A percentile compares a stretch with the other conserved stretches of the same genome.
These are phyloP conservation scores for Lepisosteus oculatus DNA, from an alignment of 2,113 vertebrate genomes.

Conservation along the genomic window DNA sequence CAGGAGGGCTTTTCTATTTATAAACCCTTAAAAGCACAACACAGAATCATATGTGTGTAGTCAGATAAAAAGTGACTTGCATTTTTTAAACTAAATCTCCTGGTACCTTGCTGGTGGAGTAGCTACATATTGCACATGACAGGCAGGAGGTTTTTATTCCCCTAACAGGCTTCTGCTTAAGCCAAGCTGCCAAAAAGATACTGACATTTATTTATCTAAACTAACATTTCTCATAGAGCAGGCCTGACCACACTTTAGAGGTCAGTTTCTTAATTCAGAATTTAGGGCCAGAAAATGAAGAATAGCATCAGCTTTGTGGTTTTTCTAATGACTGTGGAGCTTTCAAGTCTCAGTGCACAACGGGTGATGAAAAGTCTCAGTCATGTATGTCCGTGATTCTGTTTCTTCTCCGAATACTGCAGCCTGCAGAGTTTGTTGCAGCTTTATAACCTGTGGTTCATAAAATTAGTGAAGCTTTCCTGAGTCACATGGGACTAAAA, in stretches of 20 bases:
- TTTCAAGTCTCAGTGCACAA: no score
- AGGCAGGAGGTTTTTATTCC: background rate
- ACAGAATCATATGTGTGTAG: background rate
- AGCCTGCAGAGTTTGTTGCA: no score
- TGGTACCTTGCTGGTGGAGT: background rate
- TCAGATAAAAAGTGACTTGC: constrained; percentile 1
- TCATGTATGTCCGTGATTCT: no score
- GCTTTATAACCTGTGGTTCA: no score
- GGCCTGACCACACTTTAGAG: background rate
- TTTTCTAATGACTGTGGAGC: no score
- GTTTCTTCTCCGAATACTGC: no score
- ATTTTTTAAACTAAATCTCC: background rate
- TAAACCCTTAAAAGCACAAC: background rate
- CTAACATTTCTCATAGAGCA: background rate
- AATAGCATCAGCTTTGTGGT: no score
- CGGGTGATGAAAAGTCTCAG: no score
- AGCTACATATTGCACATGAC: constrained; percentile 1
- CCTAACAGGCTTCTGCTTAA: background rate
- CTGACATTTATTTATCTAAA: background rate
- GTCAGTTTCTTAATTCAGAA: background rate
- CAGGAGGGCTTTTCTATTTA: background rate
- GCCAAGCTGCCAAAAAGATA: background rate
- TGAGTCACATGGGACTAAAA: no score
- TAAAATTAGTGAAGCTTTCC: no score
- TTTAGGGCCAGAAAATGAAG: no score